Evolutionary conservation across 2,797 vertebrate species (phyloP), one percentile per base, ranked within the genome.

Genomic region (Eutrigla gurnardus): DNA sequence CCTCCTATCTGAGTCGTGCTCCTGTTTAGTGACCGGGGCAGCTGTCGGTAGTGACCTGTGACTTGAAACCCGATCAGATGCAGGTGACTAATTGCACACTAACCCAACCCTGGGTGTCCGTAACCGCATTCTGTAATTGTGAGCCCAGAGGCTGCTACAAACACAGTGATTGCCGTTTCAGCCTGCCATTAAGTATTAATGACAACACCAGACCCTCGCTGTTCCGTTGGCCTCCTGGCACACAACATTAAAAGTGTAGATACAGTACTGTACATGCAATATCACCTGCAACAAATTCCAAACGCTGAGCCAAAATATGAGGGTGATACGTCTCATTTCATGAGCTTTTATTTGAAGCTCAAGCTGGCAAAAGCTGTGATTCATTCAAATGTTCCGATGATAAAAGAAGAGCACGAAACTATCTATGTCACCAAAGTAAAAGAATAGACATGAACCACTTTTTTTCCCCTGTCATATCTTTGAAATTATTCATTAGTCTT

Each of bases 181-280:
- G 85, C 66, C 87, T 72, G 75, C 63, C 83, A 88, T 94, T 86
- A 93, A 89, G 83, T 84, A 92, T 93, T 93, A 83, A 94, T 91
- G 88, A 87, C 79, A 89, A 89, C 90, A 91, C 83, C 87, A 89
- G 86, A 90, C 59, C 81, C 82, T 73, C 6, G 4, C 79, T 86
- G 86, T 89, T 91, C 80, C 89, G 66, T 46, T 75, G 78, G 73
- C 78, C 78, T 78, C n/a, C 53, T 83, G 76, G 82, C 80, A 77
- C 75, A 81, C 60, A 7, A 77, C 43, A 73, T 70, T 64, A 79
- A 68, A 45, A 25, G 73, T 75, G 59, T 37, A 58, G 60, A 70
- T 76, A 55, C 80, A 58, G 65, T 66, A 46, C 72, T 45, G 62
- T 60, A 37, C 11, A 65, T 45, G 58, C 59, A 59, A 75, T 70